A percentile compares a stretch with the other conserved stretches of the same genome.
Evolutionary conservation across 1,140 invertebrate genomes (phyloP).

Genomic region (Leptinotarsa texana): DNA sequence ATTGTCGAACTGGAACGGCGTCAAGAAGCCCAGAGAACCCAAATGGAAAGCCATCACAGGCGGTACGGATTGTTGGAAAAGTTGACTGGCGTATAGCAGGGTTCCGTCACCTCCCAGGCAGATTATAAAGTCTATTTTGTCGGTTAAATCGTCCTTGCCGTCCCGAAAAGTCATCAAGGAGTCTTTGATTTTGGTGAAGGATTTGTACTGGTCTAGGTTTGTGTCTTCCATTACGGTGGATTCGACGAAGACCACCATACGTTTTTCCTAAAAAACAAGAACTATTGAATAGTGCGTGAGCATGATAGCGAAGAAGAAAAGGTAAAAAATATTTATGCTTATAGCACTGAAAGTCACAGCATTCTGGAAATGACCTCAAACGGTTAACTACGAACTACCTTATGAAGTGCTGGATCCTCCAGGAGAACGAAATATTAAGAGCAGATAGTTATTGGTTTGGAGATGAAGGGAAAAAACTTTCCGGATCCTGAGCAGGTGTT

Average conservation of each 20-base stretch:
- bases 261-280: conserved; percentile 72
- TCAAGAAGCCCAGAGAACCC: conserved; percentile 94
- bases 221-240: conserved; percentile 84
- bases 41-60: conserved; percentile 98
- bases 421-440: too few relatives aligned
- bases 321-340: too few relatives aligned
- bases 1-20: conserved; percentile 94
- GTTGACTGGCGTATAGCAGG: conserved; percentile 87
- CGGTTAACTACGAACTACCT: too few relatives aligned
- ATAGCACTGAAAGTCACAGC: too few relatives aligned
- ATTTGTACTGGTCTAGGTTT: conserved; percentile 69
- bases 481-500: too few relatives aligned
- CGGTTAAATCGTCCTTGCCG: conserved; percentile 83
- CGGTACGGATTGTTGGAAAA: conserved; percentile 95
- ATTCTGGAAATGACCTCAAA: too few relatives aligned
- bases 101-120: conserved; percentile 96
- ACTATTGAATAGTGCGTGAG: too few relatives aligned
- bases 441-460: too few relatives aligned
- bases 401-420: too few relatives aligned
- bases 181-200: conserved; percentile 76
- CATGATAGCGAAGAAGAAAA: too few relatives aligned
- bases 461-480: too few relatives aligned
- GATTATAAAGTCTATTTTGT: conserved; percentile 96
- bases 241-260: conserved; percentile 94
- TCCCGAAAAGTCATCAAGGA: conserved; percentile 90